Evolutionary conservation across 2,888 invertebrate species (phyloP).

Genomic region (Tetranychus piercei): DNA sequence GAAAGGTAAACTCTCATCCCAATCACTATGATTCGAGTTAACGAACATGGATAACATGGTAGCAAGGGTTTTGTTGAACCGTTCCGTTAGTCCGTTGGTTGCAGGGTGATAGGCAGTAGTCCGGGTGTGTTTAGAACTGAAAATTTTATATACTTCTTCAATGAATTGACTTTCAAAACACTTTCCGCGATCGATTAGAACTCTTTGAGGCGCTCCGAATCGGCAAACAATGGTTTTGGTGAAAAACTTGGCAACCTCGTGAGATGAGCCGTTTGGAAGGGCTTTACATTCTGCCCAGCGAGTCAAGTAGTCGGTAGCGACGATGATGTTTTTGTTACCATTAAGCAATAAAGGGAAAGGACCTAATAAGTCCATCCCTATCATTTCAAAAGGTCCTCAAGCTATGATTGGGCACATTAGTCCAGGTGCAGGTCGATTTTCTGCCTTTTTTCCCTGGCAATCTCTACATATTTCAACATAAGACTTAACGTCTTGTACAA

Average conservation of each 20-base stretch:
- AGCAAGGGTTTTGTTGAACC: conserved; percentile 25
- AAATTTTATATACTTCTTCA: conserved; percentile 5
- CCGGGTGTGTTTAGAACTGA: conserved; percentile 16
- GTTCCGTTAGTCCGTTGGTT: conserved; percentile 26
- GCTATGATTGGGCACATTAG: neutral
- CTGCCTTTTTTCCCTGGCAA: neutral
- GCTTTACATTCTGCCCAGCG: conserved; percentile 24
- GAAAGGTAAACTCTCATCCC: conserved; percentile 24
- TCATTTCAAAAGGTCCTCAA: neutral
- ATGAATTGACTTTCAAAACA: neutral
- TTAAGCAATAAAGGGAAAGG: conserved; percentile 19
- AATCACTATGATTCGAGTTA: conserved; percentile 21
- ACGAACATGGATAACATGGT: conserved; percentile 25
- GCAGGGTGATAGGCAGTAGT: conserved; percentile 25
- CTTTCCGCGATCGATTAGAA: neutral
- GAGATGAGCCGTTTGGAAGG: conserved; percentile 21
- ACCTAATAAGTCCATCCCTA: conserved; percentile 23
- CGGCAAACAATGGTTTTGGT: conserved; percentile 23
- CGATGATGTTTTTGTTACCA: conserved; percentile 24
- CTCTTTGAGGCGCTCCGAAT: conserved; percentile 20
- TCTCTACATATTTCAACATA: neutral
- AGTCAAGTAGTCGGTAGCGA: conserved; percentile 23
- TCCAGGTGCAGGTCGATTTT: neutral
- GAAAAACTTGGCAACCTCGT: conserved; percentile 22
- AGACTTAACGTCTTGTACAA: neutral